Conservation (phyloP, 2,888 invertebrate genomes). For the Rapana venosa region DNA sequence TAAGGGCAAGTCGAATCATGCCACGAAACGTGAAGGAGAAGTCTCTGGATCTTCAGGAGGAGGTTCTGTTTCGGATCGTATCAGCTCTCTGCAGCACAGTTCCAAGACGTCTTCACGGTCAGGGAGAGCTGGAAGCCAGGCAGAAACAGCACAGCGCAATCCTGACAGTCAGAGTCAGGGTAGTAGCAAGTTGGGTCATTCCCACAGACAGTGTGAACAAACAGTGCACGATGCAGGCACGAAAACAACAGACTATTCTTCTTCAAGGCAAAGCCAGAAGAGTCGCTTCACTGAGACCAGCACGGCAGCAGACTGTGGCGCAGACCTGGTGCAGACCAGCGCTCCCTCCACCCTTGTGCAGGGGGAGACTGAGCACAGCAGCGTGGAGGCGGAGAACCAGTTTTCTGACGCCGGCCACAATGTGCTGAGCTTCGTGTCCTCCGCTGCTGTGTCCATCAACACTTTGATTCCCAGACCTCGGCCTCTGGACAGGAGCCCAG, state of each 20-base stretch:
- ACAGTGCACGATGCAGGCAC: neutral
- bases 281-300: neutral
- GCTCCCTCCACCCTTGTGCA: neutral
- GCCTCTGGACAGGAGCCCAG: neutral
- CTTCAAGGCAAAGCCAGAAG: neutral
- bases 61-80: neutral
- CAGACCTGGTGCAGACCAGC: neutral
- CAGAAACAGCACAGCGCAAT: too few species aligned
- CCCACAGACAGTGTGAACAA: neutral
- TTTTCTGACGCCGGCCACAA: slow-evolving; percentile 27
- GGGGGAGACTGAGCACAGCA: neutral
- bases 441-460: neutral
- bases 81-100: neutral
- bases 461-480: neutral
- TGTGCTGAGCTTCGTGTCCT: slow-evolving; percentile 18
- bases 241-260: neutral
- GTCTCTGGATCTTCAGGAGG: too few species aligned
- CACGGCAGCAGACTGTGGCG: neutral
- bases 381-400: neutral
- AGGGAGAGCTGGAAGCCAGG: neutral
- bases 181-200: neutral
- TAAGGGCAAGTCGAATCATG: neutral
- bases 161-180: too few species aligned
- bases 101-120: neutral
- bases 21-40: neutral